These are phyloP conservation scores for Alca torda DNA, from an alignment of 2,797 vertebrate genomes.

Conservation along the genomic window DNA sequence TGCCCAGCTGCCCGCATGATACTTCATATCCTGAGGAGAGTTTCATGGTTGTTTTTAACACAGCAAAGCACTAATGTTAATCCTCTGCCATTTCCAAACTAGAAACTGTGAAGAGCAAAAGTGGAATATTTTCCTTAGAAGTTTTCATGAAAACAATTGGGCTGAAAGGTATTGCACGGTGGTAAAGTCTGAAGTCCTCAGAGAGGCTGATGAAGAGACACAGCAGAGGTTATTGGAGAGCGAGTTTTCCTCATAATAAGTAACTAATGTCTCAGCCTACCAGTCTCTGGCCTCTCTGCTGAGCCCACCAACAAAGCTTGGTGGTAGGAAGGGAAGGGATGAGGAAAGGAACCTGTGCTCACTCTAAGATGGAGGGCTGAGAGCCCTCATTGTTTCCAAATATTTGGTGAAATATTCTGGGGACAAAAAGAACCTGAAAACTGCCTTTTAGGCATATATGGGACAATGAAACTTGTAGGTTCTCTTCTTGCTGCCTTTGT, in stretches of 20 bases:
- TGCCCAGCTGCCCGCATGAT: not conserved
- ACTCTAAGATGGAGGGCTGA: not conserved
- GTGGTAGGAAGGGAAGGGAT: not conserved
- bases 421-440: not conserved
- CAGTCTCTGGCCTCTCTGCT: not conserved
- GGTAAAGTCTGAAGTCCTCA: not conserved
- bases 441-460: not conserved
- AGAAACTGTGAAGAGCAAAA: not conserved
- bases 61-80: not conserved
- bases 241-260: not conserved
- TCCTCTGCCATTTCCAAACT: not conserved
- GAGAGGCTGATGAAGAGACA: not conserved
- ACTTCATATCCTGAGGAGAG: not conserved
- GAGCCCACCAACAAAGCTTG: not conserved
- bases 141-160: not conserved
- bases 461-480: not conserved
- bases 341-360: not conserved
- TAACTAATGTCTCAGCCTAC: not conserved
- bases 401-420: not conserved
- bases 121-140: not conserved
- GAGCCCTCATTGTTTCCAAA: not conserved
- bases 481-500: not conserved
- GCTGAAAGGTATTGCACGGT: not conserved
- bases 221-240: not conserved
- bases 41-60: not conserved